Base-by-base conservation (phyloP, 2,888 invertebrate species). In the Caenorhabditis drosophilae region DNA sequence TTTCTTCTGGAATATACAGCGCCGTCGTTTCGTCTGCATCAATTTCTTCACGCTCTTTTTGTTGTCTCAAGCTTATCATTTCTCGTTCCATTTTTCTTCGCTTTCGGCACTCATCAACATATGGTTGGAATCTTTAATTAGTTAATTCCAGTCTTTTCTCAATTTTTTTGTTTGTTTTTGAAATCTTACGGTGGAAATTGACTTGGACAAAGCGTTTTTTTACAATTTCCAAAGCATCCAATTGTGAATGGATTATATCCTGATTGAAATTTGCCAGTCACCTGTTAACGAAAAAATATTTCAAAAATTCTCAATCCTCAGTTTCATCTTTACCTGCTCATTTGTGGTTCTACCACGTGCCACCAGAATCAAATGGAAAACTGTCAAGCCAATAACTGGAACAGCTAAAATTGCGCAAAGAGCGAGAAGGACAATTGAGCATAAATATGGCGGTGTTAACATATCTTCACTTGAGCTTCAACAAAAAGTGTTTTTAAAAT, bases 231-330 rank as follows among this genome's bases (percentile, higher is more conserved):
- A 89, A 91, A 91, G 85, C 95, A 97, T 27, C 96, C 96, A 83
- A 90, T 88, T 4, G 93, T 94, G 87, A 97, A 98, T 53, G 98
- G 98, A 88, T 98, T 98, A 86, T 92, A 94, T 36, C 95, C 97
- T 54, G 94, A 94, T 84, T 94, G 92, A 87, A 97, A 98, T 87
- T 97, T 97, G 58, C 96, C 96, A 16, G 98, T 98, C 67, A 98
- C 97, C 87, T 87, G 75, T 20, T 78, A 67, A 36, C 15, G 16
- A 23, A 49, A 4, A 22, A 51, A 40, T 55, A 45, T 27, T 20
- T n/a, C 15, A 18, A 31, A 35, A 18, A n/a, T 26, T 31, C 23
- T 16, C 15, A 46, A 3, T 27, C 12, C 20, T 15, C 26, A 44
- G 4, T 23, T 16, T 4, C 6, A 23, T 50, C 38, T 18, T 12